Base-by-base conservation (phyloP, 2,888 invertebrate species). In the Platycheirus rosarum region DNA sequence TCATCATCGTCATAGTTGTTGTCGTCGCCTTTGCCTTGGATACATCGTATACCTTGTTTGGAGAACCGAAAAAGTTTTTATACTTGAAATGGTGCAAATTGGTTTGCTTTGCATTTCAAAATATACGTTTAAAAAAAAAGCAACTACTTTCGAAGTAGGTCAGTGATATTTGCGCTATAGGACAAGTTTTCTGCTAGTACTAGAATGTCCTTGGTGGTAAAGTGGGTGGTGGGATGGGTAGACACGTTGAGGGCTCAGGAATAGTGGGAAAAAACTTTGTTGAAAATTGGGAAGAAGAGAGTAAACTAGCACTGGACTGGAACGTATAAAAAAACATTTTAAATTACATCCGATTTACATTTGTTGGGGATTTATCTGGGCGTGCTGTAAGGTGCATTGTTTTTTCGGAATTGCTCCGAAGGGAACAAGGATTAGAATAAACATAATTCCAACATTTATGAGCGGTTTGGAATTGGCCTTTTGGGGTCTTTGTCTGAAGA, bases 51-150 rank as follows among this genome's bases (percentile, higher is more conserved):
- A 35, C 37, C 55, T 55, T 35, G 20, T 32, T 23, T 74, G 29
- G 26, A 53, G 42, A 53, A 46, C 68, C 46, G 48, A 70, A 70
- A 65, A 70, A 71, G 23, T n/a, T 70, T 70, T 77, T 49, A 73
- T 62, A 60, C 80, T 80, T 70, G 40, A 75, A 80, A 75, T 66
- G 65, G 75, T 75, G 70, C 80, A 80, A 80, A 80, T 80, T 80
- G 75, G 75, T 75, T 75, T 80, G 75, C 80, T 80, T 65, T 80
- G 80, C 80, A 80, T 75, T 80, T 29, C 55, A 70, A 37, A 75
- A 75, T 44, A 66, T 44, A 66, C 49, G 20, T 44, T 29, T n/a
- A 13, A 35, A 23, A 26, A 42, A 48, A 70, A 40, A 8, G 5
- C 74, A 74, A 79, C 79, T 70, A 65, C 70, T 80, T 80, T 55